phyloP scores from a whole-genome alignment of 2,113 vertebrate species.

The Varanus komodoensis region DNA sequence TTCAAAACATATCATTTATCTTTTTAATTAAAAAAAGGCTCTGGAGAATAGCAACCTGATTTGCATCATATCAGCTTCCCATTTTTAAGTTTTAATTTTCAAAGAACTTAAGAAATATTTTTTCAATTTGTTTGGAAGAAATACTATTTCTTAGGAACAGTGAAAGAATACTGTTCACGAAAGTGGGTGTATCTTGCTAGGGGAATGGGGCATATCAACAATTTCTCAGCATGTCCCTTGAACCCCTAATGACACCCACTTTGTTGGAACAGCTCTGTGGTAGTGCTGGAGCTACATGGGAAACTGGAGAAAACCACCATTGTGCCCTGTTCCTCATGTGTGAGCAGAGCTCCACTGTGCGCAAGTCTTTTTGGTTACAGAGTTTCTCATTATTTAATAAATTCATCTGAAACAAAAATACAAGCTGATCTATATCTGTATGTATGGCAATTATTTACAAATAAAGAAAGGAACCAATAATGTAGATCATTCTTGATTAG shows the following conservation, averaged over 20 bases:
- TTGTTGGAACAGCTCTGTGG: not conserved
- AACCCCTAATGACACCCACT: not conserved
- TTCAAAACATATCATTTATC: too few relatives aligned
- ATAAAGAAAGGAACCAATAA: not conserved
- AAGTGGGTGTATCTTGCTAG: not conserved
- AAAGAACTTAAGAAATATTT: too few relatives aligned
- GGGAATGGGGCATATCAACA: not conserved
- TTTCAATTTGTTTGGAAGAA: too few relatives aligned
- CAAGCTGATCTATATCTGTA: not conserved
- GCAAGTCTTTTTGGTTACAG: not conserved
- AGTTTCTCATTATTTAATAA: not conserved
- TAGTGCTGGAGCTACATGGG: not conserved
- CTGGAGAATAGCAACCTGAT: too few relatives aligned
- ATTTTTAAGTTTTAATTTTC: too few relatives aligned
- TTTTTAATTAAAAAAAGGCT: too few relatives aligned
- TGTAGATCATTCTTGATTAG: slow-evolving; percentile 7
- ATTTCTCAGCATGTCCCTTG: not conserved
- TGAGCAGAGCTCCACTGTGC: not conserved
- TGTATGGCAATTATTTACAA: slow-evolving; percentile 9
- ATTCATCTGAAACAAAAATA: slow-evolving; percentile 6
- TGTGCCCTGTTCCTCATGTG: not conserved
- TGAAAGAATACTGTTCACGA: not conserved
- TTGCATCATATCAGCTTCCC: too few relatives aligned
- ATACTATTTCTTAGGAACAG: too few relatives aligned
- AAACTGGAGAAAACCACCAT: slow-evolving; percentile 17